A percentile compares a stretch with the other conserved stretches of the same genome.
Conservation (phyloP, 2,888 invertebrate genomes). For the Gryllus longicercus region DNA sequence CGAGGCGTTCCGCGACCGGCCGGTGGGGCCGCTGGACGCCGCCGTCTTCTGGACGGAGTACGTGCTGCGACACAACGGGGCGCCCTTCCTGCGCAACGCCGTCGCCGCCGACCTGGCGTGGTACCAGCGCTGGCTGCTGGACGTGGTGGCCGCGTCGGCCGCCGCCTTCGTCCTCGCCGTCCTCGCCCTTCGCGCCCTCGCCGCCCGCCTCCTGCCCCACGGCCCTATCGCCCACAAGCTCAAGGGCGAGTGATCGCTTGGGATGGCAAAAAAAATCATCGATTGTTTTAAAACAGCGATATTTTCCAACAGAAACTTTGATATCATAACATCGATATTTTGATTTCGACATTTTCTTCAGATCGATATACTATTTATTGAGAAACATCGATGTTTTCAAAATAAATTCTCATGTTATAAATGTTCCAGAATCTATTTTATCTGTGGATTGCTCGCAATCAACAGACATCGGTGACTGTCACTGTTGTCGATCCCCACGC, state of each 20-base stretch:
- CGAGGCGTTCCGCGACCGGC: neutral
- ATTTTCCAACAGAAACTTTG: no score
- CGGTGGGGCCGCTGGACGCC: neutral
- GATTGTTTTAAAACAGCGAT: no score
- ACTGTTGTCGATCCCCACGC: no score
- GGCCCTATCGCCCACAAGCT: neutral
- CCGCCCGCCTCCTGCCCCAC: neutral
- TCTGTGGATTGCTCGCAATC: no score
- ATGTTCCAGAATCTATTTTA: no score
- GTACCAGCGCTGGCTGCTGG: constrained; percentile 1
- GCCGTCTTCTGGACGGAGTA: constrained; percentile 1
- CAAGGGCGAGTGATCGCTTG: neutral
- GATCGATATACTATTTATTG: no score
- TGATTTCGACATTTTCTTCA: no score
- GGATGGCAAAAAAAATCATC: no score
- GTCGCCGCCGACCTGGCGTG: neutral
- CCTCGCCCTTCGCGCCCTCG: neutral
- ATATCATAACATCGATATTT: no score
- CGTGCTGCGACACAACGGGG: neutral
- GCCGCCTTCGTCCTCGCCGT: neutral
- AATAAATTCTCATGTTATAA: no score
- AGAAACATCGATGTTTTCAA: no score
- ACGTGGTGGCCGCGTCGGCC: neutral
- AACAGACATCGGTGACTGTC: no score
- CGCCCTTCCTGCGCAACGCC: neutral